phyloP scores from a whole-genome alignment of 2,888 invertebrate species.

The Sesia apiformis region DNA sequence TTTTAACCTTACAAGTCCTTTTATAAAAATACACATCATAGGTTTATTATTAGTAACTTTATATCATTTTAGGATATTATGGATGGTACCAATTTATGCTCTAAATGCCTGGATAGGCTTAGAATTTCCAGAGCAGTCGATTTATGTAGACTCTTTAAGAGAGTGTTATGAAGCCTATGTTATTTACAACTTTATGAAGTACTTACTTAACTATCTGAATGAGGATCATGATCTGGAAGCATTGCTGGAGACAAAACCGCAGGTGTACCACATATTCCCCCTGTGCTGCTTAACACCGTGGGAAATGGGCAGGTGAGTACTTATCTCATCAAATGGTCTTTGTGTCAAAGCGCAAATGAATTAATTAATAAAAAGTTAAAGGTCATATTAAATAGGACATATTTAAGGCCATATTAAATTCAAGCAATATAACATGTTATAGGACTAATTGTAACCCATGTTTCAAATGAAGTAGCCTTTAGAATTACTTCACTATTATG shows the following conservation, averaged over 20 bases:
- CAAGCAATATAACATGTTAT: too few species aligned
- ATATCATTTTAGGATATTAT: slow-evolving; percentile 81
- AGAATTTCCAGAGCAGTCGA: slow-evolving; percentile 88
- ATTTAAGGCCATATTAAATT: too few species aligned
- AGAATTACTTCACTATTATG: too few species aligned
- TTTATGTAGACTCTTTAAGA: slow-evolving; percentile 93
- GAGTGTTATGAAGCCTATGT: slow-evolving; percentile 99
- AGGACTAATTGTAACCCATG: too few species aligned
- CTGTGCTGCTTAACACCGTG: slow-evolving; percentile 93
- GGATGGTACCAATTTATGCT: slow-evolving; percentile 99
- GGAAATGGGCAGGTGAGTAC: slow-evolving; percentile 87
- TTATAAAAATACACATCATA: too few species aligned
- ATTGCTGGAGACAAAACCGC: slow-evolving; percentile 85
- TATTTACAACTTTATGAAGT: slow-evolving; percentile 98
- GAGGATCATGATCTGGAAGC: slow-evolving; percentile 90
- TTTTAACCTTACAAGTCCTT: too few species aligned
- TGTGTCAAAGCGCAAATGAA: too few species aligned
- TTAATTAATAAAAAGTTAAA: too few species aligned
- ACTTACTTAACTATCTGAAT: slow-evolving; percentile 91
- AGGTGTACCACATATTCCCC: slow-evolving; percentile 92
- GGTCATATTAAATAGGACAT: too few species aligned
- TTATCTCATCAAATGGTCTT: background rate
- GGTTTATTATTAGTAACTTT: too few species aligned
- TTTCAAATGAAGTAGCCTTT: too few species aligned
- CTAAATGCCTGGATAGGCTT: slow-evolving; percentile 95